A percentile compares a stretch with the other conserved stretches of the same genome.
Evolutionary conservation across 30 jellyfish, hydroid and myxozoan genomes (phyloP).

Genomic region (Turritopsis rubra): DNA sequence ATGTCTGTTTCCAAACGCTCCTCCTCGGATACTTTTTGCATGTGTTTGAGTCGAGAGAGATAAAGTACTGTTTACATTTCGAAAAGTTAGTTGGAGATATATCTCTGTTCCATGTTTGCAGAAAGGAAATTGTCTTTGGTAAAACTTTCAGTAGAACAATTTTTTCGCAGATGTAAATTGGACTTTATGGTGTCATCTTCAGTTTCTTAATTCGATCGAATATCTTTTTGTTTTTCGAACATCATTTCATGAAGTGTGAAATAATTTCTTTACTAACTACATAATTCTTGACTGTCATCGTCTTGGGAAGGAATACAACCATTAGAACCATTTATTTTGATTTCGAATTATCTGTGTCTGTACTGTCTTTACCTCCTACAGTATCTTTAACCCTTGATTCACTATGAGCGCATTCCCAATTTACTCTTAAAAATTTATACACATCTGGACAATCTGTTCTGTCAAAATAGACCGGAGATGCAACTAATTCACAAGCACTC

Average conservation of each 20-base stretch:
- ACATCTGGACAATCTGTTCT: conserved; percentile 90
- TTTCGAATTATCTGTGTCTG: background rate
- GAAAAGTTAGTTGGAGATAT: background rate
- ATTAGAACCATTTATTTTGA: background rate
- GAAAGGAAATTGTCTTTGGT: no score
- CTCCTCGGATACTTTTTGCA: background rate
- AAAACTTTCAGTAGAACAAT: no score
- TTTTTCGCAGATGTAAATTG: no score
- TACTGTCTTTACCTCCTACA: background rate
- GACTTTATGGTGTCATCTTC: no score
- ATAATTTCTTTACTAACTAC: no score
- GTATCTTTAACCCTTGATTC: conserved; percentile 32
- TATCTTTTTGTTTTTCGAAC: background rate
- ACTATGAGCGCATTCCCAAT: conserved; percentile 88
- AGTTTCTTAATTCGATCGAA: background rate
- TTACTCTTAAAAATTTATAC: conserved; percentile 61
- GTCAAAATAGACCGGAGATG: conserved; percentile 67
- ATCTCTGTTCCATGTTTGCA: no score
- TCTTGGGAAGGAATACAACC: background rate
- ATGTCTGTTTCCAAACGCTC: no score
- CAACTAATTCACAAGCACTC: conserved; percentile 65
- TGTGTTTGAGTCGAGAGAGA: background rate
- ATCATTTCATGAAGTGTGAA: no score
- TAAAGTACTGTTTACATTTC: background rate
- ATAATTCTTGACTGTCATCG: no score